These are phyloP conservation scores for Lasioglossum pauxillum DNA, from an alignment of 2,888 invertebrate species.

Conservation along the genomic window DNA sequence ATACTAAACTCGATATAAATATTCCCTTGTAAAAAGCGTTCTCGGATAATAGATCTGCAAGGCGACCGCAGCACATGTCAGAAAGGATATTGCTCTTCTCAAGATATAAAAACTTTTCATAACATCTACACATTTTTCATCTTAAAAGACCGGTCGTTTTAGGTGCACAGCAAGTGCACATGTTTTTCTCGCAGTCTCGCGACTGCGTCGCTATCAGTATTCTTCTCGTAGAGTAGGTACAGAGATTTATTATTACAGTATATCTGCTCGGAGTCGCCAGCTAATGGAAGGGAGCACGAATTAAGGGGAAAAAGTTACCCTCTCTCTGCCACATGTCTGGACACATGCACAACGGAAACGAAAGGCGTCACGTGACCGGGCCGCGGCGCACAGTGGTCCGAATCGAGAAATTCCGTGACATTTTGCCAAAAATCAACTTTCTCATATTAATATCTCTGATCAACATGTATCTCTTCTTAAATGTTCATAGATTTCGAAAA, in stretches of 20 bases:
- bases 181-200: neutral
- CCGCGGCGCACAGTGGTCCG: too few species aligned
- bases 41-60: neutral
- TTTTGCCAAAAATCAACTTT: too few species aligned
- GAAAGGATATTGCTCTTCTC: neutral
- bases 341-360: too few species aligned
- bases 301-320: too few species aligned
- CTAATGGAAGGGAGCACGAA: too few species aligned
- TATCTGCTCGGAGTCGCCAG: neutral
- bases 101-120: neutral
- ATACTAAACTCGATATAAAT: too few species aligned
- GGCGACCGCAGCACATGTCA: neutral
- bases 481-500: too few species aligned
- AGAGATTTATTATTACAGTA: neutral
- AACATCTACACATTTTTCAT: neutral
- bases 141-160: neutral
- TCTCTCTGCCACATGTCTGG: too few species aligned
- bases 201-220: neutral
- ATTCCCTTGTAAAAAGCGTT: neutral
- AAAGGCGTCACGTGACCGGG: too few species aligned
- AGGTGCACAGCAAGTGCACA: neutral
- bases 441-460: too few species aligned
- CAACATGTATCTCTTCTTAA: too few species aligned
- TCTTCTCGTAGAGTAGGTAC: neutral
- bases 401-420: too few species aligned